A percentile compares a stretch with the other conserved stretches of the same genome.
phyloP scores from a whole-genome alignment of 2,888 invertebrate species.

The Spodoptera exigua region DNA sequence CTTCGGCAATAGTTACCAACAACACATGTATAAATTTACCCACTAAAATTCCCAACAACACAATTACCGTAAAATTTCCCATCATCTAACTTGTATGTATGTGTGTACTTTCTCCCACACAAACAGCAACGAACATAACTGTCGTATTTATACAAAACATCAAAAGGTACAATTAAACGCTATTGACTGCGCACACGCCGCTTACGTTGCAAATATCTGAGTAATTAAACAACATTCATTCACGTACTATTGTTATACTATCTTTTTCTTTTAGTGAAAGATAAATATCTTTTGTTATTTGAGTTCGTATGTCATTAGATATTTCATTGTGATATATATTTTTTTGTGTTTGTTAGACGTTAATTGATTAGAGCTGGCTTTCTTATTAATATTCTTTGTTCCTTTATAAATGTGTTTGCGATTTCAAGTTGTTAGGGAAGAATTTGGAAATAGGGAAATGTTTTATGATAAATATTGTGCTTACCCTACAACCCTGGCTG shows the following conservation, averaged over 20 bases:
- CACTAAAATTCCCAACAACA: too few relatives aligned
- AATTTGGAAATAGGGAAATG: too few relatives aligned
- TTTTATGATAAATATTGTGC: too few relatives aligned
- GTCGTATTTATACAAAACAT: constrained; percentile 50
- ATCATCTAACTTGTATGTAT: constrained; percentile 1
- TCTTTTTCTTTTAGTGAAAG: constrained; percentile 49
- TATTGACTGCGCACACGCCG: constrained; percentile 51
- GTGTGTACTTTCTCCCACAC: constrained; percentile 42
- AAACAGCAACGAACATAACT: constrained; percentile 36
- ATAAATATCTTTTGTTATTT: constrained; percentile 57
- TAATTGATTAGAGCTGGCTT: too few relatives aligned
- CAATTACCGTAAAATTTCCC: not conserved
- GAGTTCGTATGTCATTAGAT: constrained; percentile 14
- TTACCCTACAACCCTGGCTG: too few relatives aligned
- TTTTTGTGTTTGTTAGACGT: not conserved
- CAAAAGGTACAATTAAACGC: constrained; percentile 51
- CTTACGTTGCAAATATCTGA: constrained; percentile 52
- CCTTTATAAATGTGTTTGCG: too few relatives aligned
- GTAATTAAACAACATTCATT: constrained; percentile 59
- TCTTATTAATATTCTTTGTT: too few relatives aligned
- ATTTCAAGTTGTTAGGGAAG: too few relatives aligned
- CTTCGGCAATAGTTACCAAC: too few relatives aligned
- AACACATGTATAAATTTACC: too few relatives aligned
- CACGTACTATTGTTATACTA: constrained; percentile 46
- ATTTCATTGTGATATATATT: constrained; percentile 27